Evolutionary conservation across 37 sponge, comb jelly and placozoan species (phyloP).

Genomic region (Cladorhizidae sp.): DNA sequence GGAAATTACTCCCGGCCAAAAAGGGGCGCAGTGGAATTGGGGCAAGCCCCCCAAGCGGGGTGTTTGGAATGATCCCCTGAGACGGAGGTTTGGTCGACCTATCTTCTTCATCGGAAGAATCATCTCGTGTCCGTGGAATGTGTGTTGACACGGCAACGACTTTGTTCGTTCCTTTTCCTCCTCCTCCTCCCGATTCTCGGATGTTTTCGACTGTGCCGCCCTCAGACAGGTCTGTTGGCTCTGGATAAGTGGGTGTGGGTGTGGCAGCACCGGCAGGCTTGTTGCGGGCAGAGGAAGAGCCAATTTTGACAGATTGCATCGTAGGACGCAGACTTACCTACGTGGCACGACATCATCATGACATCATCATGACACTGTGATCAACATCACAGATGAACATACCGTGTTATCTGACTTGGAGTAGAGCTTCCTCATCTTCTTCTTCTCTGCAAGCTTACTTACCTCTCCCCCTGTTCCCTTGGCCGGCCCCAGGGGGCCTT

Average conservation of each 20-base stretch:
- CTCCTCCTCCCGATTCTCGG: not conserved
- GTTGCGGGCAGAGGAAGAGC: conserved; percentile 8
- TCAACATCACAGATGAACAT: not conserved
- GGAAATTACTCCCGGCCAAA: not conserved
- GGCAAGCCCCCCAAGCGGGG: not conserved
- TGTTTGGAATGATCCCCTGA: not conserved
- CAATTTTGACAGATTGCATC: conserved; percentile 34
- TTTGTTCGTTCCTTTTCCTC: not conserved
- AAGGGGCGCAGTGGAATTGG: not conserved
- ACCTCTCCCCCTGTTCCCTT: not conserved
- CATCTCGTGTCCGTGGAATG: conserved; percentile 56
- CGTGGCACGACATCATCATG: not conserved
- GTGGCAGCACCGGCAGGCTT: not conserved
- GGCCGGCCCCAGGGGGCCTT: not conserved
- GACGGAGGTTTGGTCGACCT: not conserved
- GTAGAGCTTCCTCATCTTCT: conserved; percentile 1
- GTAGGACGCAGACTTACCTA: conserved; percentile 70
- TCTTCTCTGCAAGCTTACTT: conserved; percentile 13
- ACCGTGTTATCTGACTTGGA: conserved; percentile 13
- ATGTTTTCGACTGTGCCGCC: not conserved
- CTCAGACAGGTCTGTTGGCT: too few species aligned
- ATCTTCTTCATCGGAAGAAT: conserved; percentile 67
- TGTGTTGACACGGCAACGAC: not conserved
- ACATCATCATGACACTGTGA: too few species aligned
- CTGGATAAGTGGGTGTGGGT: conserved; percentile 1